Evolutionary conservation across 1,140 invertebrate species (phyloP).

Genomic region (Drosophila watanabei): DNA sequence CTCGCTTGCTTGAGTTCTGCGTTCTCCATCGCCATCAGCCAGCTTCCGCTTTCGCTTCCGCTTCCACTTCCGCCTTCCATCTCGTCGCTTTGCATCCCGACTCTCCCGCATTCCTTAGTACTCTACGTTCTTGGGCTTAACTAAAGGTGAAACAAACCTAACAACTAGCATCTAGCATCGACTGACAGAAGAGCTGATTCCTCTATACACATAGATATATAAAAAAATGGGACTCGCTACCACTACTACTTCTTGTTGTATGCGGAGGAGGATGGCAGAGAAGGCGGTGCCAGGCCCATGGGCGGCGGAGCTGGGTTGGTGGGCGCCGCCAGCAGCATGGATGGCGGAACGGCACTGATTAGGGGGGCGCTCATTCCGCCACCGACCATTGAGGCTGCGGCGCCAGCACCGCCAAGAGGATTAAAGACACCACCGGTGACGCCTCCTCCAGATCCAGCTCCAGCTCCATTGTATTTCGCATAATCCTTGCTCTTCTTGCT

Average conservation of each 20-base stretch:
- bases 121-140: slow-evolving; percentile 39
- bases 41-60: not conserved
- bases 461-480: slow-evolving; percentile 71
- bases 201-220: slow-evolving; percentile 46
- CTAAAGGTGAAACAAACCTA: slow-evolving; percentile 64
- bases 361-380: slow-evolving; percentile 30
- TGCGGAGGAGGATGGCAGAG: slow-evolving; percentile 48
- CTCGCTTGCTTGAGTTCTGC: slow-evolving; percentile 47
- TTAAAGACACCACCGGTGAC: slow-evolving; percentile 38
- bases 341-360: slow-evolving; percentile 34
- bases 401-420: slow-evolving; percentile 71
- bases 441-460: slow-evolving; percentile 26
- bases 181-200: slow-evolving; percentile 12
- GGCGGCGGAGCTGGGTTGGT: not conserved
- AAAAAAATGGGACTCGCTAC: slow-evolving; percentile 14
- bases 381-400: slow-evolving; percentile 45
- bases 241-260: slow-evolving; percentile 72
- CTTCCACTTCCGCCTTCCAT: not conserved
- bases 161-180: slow-evolving; percentile 51
- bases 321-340: slow-evolving; percentile 58
- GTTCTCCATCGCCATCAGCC: slow-evolving; percentile 1
- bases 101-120: not conserved
- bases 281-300: slow-evolving; percentile 40
- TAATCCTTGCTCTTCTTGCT: slow-evolving; percentile 83
- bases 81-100: slow-evolving; percentile 8